A percentile compares a stretch with the other conserved stretches of the same genome.
These are phyloP conservation scores for Athripsodes cinereus DNA, from an alignment of 2,888 invertebrate genomes.

Conservation along the genomic window DNA sequence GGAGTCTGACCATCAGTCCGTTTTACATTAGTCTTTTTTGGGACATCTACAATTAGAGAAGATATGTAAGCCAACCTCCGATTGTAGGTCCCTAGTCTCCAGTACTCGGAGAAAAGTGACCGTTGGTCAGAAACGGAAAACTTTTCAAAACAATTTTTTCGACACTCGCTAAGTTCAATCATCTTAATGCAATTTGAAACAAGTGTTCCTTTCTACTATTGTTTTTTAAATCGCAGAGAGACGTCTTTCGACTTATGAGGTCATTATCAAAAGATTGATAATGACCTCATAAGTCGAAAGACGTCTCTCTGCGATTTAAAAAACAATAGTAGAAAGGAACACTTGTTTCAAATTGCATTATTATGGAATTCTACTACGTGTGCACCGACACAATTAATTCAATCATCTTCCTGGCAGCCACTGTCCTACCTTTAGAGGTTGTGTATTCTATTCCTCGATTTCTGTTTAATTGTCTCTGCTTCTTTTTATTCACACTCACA, in stretches of 20 bases:
- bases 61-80: background rate
- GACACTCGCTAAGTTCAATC: too few species aligned
- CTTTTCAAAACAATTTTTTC: background rate
- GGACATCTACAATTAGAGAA: slow-evolving; percentile 2
- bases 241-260: too few species aligned
- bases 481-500: background rate
- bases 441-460: background rate
- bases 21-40: background rate
- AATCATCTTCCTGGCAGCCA: background rate
- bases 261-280: too few species aligned
- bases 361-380: too few species aligned
- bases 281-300: too few species aligned
- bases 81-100: background rate
- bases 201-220: too few species aligned
- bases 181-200: too few species aligned
- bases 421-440: background rate
- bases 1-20: background rate
- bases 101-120: background rate
- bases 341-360: too few species aligned
- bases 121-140: background rate
- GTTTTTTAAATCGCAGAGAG: too few species aligned
- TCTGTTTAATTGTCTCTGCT: background rate
- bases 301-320: too few species aligned
- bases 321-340: too few species aligned
- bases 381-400: too few species aligned